Evolutionary conservation across 2,888 invertebrate genomes (phyloP).

Genomic region (Tupiocoris notatus): DNA sequence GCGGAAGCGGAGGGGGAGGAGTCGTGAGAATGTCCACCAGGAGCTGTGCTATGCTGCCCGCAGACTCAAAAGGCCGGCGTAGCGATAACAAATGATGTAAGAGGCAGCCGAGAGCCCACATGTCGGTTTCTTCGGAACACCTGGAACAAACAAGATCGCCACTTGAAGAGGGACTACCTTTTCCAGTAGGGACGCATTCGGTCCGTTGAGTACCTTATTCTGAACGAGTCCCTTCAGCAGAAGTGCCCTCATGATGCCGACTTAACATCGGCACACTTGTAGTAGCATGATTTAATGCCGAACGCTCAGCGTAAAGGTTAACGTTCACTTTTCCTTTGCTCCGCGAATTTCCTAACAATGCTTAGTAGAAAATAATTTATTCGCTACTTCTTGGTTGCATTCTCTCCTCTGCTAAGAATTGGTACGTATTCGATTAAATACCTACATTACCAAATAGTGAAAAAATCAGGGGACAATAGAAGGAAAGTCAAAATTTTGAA

Average conservation of each 20-base stretch:
- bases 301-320: too few relatives aligned
- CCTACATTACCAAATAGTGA: too few relatives aligned
- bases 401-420: too few relatives aligned
- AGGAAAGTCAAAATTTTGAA: too few relatives aligned
- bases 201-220: background rate
- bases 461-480: too few relatives aligned
- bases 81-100: constrained; percentile 40
- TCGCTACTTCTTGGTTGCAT: too few relatives aligned
- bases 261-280: background rate
- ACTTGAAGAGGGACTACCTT: background rate
- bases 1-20: constrained; percentile 12
- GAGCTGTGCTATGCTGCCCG: constrained; percentile 25
- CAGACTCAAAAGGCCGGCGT: constrained; percentile 25
- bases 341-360: too few relatives aligned
- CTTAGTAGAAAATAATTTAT: too few relatives aligned
- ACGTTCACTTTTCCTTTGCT: too few relatives aligned
- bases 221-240: background rate
- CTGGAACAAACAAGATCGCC: constrained; percentile 10
- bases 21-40: constrained; percentile 31
- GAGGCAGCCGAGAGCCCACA: constrained; percentile 45
- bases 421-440: too few relatives aligned
- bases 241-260: background rate
- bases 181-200: background rate
- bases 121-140: constrained; percentile 38
- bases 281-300: too few relatives aligned